These are phyloP conservation scores for Poeciliopsis prolifica DNA, from an alignment of 2,113 vertebrate genomes.

Conservation along the genomic window DNA sequence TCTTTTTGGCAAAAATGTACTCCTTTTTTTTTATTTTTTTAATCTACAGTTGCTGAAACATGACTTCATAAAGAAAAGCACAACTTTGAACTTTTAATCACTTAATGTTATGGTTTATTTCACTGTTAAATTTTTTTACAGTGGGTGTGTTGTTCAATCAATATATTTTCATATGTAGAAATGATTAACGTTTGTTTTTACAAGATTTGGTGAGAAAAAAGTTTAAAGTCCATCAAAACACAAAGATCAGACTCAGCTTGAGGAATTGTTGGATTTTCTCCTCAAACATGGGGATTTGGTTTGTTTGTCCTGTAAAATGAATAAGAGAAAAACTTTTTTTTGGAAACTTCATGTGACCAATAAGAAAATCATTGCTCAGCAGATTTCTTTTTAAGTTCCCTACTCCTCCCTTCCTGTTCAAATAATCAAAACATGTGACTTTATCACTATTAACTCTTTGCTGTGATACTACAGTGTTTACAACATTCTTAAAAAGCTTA, in stretches of 20 bases:
- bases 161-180: neutral
- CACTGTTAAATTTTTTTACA: neutral
- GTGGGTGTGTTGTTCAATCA: neutral
- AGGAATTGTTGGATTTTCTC: neutral
- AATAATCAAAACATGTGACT: neutral
- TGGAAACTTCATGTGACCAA: too few species aligned
- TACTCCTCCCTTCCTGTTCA: neutral
- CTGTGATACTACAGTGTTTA: too few species aligned
- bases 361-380: neutral
- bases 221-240: neutral
- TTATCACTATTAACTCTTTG: too few species aligned
- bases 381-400: neutral
- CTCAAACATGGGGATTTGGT: neutral
- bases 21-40: too few species aligned
- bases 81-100: neutral
- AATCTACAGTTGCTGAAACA: too few species aligned
- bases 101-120: neutral
- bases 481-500: too few species aligned
- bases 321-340: neutral
- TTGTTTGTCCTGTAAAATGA: neutral
- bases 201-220: neutral
- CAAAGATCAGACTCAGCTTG: neutral
- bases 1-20: too few species aligned
- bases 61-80: neutral
- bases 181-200: neutral